These are phyloP conservation scores for Elachura formosa DNA, from an alignment of 2,113 vertebrate genomes.

Conservation along the genomic window DNA sequence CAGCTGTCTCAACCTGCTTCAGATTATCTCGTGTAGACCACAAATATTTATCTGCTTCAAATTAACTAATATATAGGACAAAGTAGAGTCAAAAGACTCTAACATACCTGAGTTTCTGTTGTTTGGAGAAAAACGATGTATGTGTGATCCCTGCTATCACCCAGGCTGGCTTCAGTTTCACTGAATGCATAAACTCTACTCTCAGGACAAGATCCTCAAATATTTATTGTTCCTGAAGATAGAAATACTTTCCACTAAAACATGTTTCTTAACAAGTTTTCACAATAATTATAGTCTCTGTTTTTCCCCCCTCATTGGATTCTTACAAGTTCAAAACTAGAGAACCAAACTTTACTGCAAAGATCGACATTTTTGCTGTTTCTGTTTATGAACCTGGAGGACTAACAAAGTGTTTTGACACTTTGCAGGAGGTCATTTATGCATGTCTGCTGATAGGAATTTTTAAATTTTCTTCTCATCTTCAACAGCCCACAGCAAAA, in stretches of 20 bases:
- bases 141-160: not conserved
- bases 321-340: not conserved
- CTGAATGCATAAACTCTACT: not conserved
- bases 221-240: not conserved
- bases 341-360: not conserved
- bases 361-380: not conserved
- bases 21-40: not conserved
- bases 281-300: not conserved
- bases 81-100: not conserved
- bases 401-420: not conserved
- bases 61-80: not conserved
- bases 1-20: not conserved
- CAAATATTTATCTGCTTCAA: not conserved
- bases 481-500: not conserved
- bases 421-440: not conserved
- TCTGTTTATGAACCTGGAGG: not conserved
- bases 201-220: not conserved
- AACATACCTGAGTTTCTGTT: not conserved
- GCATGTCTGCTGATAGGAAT: not conserved
- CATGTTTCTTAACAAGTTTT: not conserved
- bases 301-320: accelerated
- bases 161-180: not conserved
- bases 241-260: not conserved
- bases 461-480: not conserved
- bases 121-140: not conserved